phyloP scores from a whole-genome alignment of 2,113 vertebrate genomes.

The Phycodurus eques region DNA sequence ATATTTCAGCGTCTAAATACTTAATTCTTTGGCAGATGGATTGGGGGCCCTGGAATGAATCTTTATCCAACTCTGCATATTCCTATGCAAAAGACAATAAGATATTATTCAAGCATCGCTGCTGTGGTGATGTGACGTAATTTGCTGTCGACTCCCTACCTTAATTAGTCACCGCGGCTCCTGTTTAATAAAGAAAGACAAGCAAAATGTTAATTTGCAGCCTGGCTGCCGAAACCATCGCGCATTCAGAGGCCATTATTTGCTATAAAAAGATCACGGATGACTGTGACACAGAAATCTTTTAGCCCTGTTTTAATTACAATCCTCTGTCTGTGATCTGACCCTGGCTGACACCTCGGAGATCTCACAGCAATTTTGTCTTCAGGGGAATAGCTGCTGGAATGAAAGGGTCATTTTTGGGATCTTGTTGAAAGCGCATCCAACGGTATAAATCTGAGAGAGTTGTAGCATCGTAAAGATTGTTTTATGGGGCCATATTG shows the following conservation, averaged over 20 bases:
- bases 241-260: slow-evolving; percentile 32
- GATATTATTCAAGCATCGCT: not conserved
- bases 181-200: slow-evolving; percentile 45
- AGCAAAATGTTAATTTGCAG: slow-evolving; percentile 37
- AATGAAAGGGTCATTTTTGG: slow-evolving; percentile 19
- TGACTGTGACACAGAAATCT: slow-evolving; percentile 37
- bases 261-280: slow-evolving; percentile 26
- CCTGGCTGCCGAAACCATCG: slow-evolving; percentile 23
- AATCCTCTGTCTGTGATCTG: slow-evolving; percentile 28
- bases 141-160: slow-evolving; percentile 4
- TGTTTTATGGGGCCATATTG: slow-evolving; percentile 7
- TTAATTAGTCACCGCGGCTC: slow-evolving; percentile 29
- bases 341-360: slow-evolving; percentile 53
- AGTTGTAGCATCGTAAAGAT: slow-evolving; percentile 8
- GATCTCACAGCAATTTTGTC: slow-evolving; percentile 46
- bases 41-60: not conserved
- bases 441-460: slow-evolving; percentile 3
- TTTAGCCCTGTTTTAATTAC: slow-evolving; percentile 56
- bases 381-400: slow-evolving; percentile 12
- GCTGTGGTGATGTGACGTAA: slow-evolving; percentile 9
- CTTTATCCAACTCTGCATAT: not conserved
- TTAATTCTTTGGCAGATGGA: not conserved
- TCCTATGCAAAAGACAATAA: not conserved
- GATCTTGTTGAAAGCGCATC: slow-evolving; percentile 1
- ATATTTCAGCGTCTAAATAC: slow-evolving; percentile 4